These are phyloP conservation scores for Lutraria rhynchaena DNA, from an alignment of 1,140 invertebrate species.

Conservation along the genomic window DNA sequence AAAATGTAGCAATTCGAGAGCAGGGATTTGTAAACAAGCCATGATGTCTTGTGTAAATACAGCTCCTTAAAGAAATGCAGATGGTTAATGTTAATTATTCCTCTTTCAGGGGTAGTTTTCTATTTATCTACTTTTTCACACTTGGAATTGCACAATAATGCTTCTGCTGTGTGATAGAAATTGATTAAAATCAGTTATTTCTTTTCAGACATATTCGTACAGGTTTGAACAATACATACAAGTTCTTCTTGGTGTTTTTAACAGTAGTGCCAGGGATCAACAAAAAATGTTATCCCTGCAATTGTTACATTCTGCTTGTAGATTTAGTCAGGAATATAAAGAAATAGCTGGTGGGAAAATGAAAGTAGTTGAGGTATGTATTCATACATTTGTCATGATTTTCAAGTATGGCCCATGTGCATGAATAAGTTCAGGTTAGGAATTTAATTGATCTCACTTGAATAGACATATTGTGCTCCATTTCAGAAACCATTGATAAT, in stretches of 20 bases:
- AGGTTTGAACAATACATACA: conserved; percentile 41
- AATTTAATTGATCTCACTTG: too few species aligned
- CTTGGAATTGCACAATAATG: too few species aligned
- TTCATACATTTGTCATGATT: neutral
- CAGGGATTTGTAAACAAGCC: too few species aligned
- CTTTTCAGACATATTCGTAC: conserved; percentile 35
- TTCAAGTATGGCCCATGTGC: neutral
- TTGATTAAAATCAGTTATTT: too few species aligned
- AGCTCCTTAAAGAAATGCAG: too few species aligned
- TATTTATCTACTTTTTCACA: too few species aligned
- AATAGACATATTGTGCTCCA: neutral
- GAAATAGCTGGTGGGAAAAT: conserved; percentile 24
- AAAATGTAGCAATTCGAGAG: too few species aligned
- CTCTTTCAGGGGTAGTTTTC: too few species aligned
- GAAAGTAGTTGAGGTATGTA: conserved; percentile 29
- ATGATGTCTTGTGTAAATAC: too few species aligned
- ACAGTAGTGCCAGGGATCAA: neutral
- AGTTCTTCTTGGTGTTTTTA: neutral
- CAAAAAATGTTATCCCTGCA: conserved; percentile 9
- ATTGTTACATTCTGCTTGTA: conserved; percentile 37
- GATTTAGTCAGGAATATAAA: conserved; percentile 44
- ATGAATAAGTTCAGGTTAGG: too few species aligned
- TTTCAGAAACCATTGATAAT: conserved; percentile 7
- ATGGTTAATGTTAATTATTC: too few species aligned
- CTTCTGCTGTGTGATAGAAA: too few species aligned